Percentiles rank a stretch among this genome's conserved stretches.
Evolutionary conservation across 1,140 invertebrate genomes (phyloP).

Genomic region (Apis dorsata): DNA sequence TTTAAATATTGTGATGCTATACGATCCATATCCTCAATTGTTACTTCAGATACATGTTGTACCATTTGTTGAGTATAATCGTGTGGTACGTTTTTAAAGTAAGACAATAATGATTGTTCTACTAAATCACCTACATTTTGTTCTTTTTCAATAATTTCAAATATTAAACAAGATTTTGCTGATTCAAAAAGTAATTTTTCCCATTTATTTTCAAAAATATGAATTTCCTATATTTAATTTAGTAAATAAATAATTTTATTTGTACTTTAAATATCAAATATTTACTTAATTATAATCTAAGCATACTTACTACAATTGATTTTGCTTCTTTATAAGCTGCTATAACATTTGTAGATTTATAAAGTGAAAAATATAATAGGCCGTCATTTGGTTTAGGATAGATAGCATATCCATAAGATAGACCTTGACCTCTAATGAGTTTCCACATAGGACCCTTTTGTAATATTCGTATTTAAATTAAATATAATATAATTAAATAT

Average conservation of each 20-base stretch:
- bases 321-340: slow-evolving; percentile 89
- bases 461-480: background rate
- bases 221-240: slow-evolving; percentile 82
- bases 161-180: slow-evolving; percentile 91
- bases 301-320: slow-evolving; percentile 85
- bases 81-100: slow-evolving; percentile 85
- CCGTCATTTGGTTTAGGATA: slow-evolving; percentile 84
- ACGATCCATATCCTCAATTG: slow-evolving; percentile 82
- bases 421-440: slow-evolving; percentile 89
- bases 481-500: no score
- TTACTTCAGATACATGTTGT: slow-evolving; percentile 85
- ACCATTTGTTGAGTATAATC: slow-evolving; percentile 88
- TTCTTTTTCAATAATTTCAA: slow-evolving; percentile 90
- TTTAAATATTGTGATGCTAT: slow-evolving; percentile 87
- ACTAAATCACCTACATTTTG: slow-evolving; percentile 88
- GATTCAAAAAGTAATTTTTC: slow-evolving; percentile 88
- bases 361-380: slow-evolving; percentile 86
- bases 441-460: slow-evolving; percentile 92
- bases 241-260: slow-evolving; percentile 7
- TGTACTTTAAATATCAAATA: background rate
- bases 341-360: slow-evolving; percentile 87
- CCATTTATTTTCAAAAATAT: slow-evolving; percentile 84
- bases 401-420: slow-evolving; percentile 90
- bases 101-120: slow-evolving; percentile 85
- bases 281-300: slow-evolving; percentile 2